phyloP scores from a whole-genome alignment of 2,888 invertebrate species.

The Dioctria rufipes region DNA sequence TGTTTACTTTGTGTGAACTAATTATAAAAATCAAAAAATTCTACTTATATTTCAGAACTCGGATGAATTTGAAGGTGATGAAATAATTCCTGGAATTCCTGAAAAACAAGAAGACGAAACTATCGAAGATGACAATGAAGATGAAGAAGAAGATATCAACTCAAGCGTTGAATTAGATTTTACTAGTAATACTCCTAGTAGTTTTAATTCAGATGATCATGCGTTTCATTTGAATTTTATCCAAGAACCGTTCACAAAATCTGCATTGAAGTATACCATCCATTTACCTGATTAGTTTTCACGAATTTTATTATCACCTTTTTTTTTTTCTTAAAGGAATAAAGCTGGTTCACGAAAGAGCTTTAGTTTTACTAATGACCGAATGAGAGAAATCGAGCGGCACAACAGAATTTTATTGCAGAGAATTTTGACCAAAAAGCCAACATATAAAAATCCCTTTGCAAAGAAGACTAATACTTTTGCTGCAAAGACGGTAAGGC shows the following conservation, averaged over 20 bases:
- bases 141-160: not conserved
- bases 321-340: constrained; percentile 24
- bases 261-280: constrained; percentile 59
- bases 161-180: constrained; percentile 50
- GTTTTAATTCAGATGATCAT: constrained; percentile 64
- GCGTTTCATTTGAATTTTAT: constrained; percentile 62
- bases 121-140: constrained; percentile 3
- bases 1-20: not conserved
- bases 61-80: not conserved
- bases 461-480: not conserved
- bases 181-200: constrained; percentile 64
- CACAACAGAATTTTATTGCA: constrained; percentile 75
- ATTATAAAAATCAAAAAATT: not conserved
- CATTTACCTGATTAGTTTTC: not conserved
- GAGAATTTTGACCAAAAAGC: constrained; percentile 73
- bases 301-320: not conserved
- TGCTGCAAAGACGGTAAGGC: too few species aligned
- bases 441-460: constrained; percentile 58
- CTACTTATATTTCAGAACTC: not conserved
- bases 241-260: not conserved
- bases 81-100: not conserved
- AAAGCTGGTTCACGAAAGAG: constrained; percentile 56
- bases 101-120: not conserved
- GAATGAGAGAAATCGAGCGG: constrained; percentile 75
- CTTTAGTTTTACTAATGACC: constrained; percentile 74